A percentile compares a stretch with the other conserved stretches of the same genome.
phyloP scores from a whole-genome alignment of 2,797 vertebrate genomes.

The Pipistrellus kuhlii region DNA sequence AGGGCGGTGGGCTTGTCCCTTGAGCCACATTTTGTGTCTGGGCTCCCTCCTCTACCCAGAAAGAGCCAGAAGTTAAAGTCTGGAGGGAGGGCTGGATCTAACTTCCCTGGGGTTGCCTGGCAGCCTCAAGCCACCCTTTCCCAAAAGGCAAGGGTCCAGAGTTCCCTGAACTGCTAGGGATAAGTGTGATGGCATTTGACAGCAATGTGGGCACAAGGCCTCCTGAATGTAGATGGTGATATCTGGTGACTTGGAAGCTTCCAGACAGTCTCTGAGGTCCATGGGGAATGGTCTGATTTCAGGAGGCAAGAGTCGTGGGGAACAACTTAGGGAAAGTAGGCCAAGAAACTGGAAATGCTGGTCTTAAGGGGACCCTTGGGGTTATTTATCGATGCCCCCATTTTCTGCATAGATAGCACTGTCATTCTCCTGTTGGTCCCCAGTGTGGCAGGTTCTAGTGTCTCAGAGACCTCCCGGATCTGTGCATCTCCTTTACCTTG shows the following conservation, averaged over 20 bases:
- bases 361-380: neutral
- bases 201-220: neutral
- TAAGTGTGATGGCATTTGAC: neutral
- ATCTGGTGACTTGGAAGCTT: neutral
- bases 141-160: neutral
- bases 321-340: neutral
- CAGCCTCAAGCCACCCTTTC: neutral
- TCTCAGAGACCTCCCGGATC: constrained; percentile 54
- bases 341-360: neutral
- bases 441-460: neutral
- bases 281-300: neutral
- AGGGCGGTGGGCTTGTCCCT: neutral
- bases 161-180: neutral
- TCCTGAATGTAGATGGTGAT: neutral
- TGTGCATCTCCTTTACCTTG: constrained; percentile 90
- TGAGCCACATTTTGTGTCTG: neutral
- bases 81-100: neutral
- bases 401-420: neutral
- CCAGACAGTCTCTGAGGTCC: neutral
- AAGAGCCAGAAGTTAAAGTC: neutral
- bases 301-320: neutral
- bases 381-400: neutral
- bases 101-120: neutral
- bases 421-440: constrained; percentile 42
- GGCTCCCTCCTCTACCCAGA: neutral